Percentiles rank a stretch among this genome's conserved stretches.
Conservation (phyloP, 2,113 vertebrate species). For the Elachura formosa region DNA sequence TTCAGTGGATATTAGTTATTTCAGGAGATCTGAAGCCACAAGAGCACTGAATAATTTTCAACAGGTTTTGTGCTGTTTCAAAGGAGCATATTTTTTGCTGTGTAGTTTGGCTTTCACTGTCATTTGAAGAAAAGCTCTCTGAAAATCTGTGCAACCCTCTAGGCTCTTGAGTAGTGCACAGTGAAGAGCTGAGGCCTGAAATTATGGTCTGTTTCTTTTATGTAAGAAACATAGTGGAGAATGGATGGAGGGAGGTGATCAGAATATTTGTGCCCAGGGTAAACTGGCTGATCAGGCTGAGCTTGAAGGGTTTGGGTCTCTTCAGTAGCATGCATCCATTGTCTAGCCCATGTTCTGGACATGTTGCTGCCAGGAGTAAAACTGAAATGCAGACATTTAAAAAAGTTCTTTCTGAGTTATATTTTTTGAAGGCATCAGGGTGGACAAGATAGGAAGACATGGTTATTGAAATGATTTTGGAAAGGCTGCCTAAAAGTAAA, state of each 20-base stretch:
- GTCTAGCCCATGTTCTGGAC: not conserved
- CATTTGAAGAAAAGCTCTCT: not conserved
- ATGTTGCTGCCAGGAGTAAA: too few relatives aligned
- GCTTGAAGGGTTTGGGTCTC: not conserved
- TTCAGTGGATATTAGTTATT: not conserved
- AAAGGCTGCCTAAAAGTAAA: not conserved
- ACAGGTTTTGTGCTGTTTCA: not conserved
- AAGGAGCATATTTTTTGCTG: not conserved
- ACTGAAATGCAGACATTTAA: not conserved
- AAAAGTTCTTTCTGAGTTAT: not conserved
- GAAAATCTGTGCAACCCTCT: not conserved
- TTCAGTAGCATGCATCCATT: not conserved
- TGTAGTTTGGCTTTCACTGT: not conserved
- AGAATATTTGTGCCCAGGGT: not conserved
- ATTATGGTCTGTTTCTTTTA: too few relatives aligned
- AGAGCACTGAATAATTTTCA: not conserved
- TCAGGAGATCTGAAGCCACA: not conserved
- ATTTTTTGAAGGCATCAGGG: not conserved
- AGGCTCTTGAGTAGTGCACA: rapidly evolving
- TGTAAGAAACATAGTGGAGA: not conserved
- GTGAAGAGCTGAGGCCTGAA: not conserved
- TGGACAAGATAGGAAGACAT: not conserved
- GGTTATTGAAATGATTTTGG: not conserved
- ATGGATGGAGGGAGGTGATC: not conserved
- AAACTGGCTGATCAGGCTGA: not conserved